Base-by-base conservation (phyloP, 2,888 invertebrate genomes). In the Zonitis immaculata region DNA sequence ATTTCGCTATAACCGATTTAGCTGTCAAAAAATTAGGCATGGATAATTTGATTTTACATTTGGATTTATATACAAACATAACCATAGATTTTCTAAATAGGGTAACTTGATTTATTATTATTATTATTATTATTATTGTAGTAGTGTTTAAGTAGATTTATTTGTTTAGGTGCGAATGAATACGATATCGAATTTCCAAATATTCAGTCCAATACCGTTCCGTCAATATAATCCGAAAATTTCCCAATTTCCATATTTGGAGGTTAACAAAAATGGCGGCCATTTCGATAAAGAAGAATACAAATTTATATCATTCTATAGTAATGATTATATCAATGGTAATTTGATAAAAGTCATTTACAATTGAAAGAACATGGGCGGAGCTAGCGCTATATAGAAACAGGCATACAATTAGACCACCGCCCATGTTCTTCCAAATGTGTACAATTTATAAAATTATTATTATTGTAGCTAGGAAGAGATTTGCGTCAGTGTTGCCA, bases 141-240 rank as follows among this genome's bases (percentile, higher is more conserved):
- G n/a, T n/a, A n/a, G n/a, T n/a, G n/a, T n/a, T 20, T 20, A 42
- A 18, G 3, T 22, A 22, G 16, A 27, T 6, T 27, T 27, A 9
- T 5, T 27, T 27, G 27, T 58, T 72, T 73, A 89, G 89, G 89
- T 95, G 9, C 85, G 96, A 54, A 95, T 98, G 91, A 97, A 96
- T 77, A 95, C 95, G 2, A 92, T 98, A 59, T 78, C 80, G 61
- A 88, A 88, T 60, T 88, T 85, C 76, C 96, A 96, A 80, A 85
- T 95, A 66, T 98, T 88, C 78, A 87, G 88, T 67, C 92, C 96
- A n/a, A 85, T 94, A 61, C 91, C 91, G 16, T 98, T 95, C 77
- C 83, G 88, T 66, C 90, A 93, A 70, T 95, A 88, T 78, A 84
- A 94, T 68, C 92, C 91, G 44, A 80, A 82, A 66, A 78, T 86